A percentile compares a stretch with the other conserved stretches of the same genome.
Evolutionary conservation across 2,888 invertebrate species (phyloP).

Genomic region (Melikaiella ostensackeni): DNA sequence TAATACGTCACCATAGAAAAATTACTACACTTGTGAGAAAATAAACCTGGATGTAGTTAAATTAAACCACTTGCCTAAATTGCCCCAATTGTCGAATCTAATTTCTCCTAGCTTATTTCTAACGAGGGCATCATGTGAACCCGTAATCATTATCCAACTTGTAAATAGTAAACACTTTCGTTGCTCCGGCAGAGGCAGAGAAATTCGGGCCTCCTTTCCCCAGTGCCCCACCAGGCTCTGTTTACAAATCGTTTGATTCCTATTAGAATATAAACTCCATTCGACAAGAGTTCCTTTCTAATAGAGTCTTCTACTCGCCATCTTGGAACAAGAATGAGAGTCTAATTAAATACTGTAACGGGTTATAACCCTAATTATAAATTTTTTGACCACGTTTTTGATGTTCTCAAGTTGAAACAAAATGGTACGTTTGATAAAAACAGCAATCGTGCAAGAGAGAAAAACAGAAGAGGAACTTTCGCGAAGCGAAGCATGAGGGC

Average conservation of each 20-base stretch:
- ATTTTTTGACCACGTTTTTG: neutral
- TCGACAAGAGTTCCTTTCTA: constrained; percentile 37
- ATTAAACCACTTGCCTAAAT: neutral
- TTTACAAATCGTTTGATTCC: constrained; percentile 65
- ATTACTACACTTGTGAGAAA: no score
- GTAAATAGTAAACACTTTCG: constrained; percentile 57
- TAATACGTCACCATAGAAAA: no score
- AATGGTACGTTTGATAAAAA: neutral
- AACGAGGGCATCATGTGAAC: constrained; percentile 46
- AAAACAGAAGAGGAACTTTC: constrained; percentile 56
- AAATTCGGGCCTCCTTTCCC: constrained; percentile 45
- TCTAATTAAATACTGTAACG: neutral
- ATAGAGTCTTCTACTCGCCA: neutral
- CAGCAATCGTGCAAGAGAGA: constrained; percentile 24
- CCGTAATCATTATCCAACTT: neutral
- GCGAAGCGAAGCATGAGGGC: constrained; percentile 63
- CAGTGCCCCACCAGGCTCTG: constrained; percentile 46
- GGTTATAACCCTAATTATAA: neutral
- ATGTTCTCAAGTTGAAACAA: neutral
- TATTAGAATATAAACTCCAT: constrained; percentile 58
- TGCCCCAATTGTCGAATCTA: constrained; percentile 45
- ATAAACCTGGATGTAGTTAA: neutral
- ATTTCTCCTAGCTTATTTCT: constrained; percentile 43
- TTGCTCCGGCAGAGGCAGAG: constrained; percentile 47
- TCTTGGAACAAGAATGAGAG: neutral